Evolutionary conservation across 2,888 invertebrate species (phyloP).

Genomic region (Apodemia hepburni): DNA sequence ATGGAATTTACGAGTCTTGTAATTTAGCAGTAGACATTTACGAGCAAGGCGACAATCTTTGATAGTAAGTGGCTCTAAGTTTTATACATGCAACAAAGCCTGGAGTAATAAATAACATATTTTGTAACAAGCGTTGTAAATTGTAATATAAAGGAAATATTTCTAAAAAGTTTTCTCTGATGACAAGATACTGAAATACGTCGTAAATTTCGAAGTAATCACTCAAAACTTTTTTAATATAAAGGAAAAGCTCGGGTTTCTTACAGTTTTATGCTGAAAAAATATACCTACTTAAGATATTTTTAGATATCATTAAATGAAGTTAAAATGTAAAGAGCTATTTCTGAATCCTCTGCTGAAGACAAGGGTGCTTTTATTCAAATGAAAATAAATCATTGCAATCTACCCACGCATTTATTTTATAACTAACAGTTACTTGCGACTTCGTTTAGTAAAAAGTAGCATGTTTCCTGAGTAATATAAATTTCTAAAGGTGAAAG

Average conservation of each 20-base stretch:
- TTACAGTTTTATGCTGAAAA: not conserved
- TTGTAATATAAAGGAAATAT: constrained; percentile 12
- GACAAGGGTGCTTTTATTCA: no score
- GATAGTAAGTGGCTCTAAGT: constrained; percentile 46
- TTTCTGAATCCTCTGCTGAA: no score
- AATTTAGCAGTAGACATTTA: constrained; percentile 65
- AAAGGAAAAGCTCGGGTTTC: not conserved
- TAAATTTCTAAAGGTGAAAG: no score
- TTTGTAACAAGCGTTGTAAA: constrained; percentile 31
- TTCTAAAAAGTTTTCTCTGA: constrained; percentile 10
- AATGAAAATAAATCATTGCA: no score
- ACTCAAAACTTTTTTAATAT: constrained; percentile 19
- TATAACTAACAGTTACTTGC: no score
- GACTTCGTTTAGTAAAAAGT: no score
- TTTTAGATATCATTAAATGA: not conserved
- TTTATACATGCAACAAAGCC: constrained; percentile 41
- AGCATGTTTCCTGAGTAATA: no score
- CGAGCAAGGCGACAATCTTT: constrained; percentile 52
- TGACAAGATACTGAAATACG: constrained; percentile 16
- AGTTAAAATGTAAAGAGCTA: not conserved
- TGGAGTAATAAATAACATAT: constrained; percentile 48
- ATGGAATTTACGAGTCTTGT: constrained; percentile 47
- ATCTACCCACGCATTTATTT: no score
- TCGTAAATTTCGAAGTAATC: constrained; percentile 18
- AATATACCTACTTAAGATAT: not conserved